Evolutionary conservation across 2,888 invertebrate genomes (phyloP).

Genomic region (Cataglyphis livida): DNA sequence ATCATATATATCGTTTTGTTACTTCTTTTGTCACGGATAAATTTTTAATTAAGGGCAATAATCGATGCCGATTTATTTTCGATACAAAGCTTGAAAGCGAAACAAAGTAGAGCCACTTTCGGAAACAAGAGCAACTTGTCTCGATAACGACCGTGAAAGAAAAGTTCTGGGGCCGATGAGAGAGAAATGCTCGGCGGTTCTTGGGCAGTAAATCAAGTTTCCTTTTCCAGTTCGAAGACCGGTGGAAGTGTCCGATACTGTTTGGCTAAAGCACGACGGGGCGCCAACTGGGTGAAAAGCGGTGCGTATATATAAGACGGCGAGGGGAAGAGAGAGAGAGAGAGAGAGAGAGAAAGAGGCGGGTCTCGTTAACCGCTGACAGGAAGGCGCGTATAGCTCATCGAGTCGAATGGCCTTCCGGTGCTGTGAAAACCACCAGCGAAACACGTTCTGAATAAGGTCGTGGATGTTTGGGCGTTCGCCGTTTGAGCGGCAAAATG

Average conservation of each 20-base stretch:
- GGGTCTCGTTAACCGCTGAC: constrained; percentile 81
- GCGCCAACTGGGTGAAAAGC: constrained; percentile 70
- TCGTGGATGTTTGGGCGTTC: constrained; percentile 63
- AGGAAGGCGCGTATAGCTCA: constrained; percentile 77
- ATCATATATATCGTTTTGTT: not conserved
- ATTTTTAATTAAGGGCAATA: constrained; percentile 25
- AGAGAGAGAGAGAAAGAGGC: constrained; percentile 55
- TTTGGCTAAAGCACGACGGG: constrained; percentile 73
- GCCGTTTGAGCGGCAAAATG: constrained; percentile 62
- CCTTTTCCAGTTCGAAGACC: constrained; percentile 59
- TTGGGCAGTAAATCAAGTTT: constrained; percentile 72
- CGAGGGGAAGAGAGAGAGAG: not conserved
- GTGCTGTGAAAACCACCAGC: constrained; percentile 73
- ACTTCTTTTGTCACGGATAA: not conserved
- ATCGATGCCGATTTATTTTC: constrained; percentile 25
- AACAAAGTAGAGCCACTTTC: constrained; percentile 41
- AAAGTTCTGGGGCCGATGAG: constrained; percentile 42
- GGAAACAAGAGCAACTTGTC: constrained; percentile 56
- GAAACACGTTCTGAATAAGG: constrained; percentile 69
- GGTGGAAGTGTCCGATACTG: constrained; percentile 70
- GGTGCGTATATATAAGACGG: constrained; percentile 54
- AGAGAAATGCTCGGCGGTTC: constrained; percentile 56
- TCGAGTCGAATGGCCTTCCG: constrained; percentile 76
- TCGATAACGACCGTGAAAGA: constrained; percentile 57
- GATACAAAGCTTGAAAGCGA: not conserved